These are phyloP conservation scores for Drosophila suzukii DNA, from an alignment of 1,140 invertebrate genomes.

Conservation along the genomic window DNA sequence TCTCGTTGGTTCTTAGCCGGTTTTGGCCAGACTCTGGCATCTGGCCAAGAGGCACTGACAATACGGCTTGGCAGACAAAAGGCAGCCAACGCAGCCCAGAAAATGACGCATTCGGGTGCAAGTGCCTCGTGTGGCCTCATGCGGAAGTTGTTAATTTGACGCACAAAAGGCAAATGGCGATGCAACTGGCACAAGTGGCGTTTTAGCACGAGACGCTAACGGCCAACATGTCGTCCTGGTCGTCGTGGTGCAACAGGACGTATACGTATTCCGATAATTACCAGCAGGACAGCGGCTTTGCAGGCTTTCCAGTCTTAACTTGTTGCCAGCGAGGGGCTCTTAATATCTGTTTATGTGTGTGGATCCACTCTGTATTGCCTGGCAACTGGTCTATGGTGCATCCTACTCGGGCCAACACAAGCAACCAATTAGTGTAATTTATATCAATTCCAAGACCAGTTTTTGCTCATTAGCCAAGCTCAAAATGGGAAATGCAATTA, in stretches of 20 bases:
- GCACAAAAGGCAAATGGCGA: conserved; percentile 70
- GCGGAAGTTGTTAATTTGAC: conserved; percentile 82
- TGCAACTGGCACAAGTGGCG: conserved; percentile 69
- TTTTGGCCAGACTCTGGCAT: conserved; percentile 45
- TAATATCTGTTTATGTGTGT: conserved; percentile 9
- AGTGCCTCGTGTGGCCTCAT: conserved; percentile 80
- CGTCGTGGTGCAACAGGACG: conserved; percentile 67
- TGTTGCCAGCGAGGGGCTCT: conserved; percentile 28
- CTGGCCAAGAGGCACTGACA: conserved; percentile 65
- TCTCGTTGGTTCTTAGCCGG: conserved; percentile 26
- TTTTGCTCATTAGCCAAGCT: conserved; percentile 48
- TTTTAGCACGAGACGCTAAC: conserved; percentile 23
- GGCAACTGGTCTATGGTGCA: neutral
- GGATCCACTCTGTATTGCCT: neutral
- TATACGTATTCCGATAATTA: conserved; percentile 70
- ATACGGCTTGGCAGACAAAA: conserved; percentile 65
- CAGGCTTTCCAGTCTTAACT: conserved; percentile 28
- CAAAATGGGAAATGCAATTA: conserved; percentile 37
- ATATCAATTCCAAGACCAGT: conserved; percentile 46
- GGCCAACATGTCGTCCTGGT: conserved; percentile 16
- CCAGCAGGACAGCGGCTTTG: conserved; percentile 34
- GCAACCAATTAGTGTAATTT: conserved; percentile 63
- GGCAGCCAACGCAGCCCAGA: conserved; percentile 52
- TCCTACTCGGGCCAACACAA: conserved; percentile 33
- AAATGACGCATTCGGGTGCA: conserved; percentile 81